A percentile compares a stretch with the other conserved stretches of the same genome.
Evolutionary conservation across 2,113 vertebrate genomes (phyloP).

Genomic region (Seriola quinqueradiata): DNA sequence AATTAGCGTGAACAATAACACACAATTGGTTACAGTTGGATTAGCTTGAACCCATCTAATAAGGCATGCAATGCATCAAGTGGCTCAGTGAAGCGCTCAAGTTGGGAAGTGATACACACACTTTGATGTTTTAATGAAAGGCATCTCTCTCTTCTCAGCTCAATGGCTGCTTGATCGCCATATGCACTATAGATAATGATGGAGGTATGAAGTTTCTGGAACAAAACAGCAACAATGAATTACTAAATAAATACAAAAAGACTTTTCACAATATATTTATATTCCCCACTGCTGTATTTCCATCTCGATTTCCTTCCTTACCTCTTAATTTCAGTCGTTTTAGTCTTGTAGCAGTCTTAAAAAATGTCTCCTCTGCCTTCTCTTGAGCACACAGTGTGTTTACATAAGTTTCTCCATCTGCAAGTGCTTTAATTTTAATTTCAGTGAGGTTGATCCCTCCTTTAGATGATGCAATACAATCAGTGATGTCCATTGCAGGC

Average conservation of each 20-base stretch:
- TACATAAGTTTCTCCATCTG: slow-evolving; percentile 20
- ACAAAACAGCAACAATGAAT: slow-evolving; percentile 8
- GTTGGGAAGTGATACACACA: slow-evolving; percentile 53
- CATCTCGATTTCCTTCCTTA: not conserved
- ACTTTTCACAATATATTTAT: slow-evolving; percentile 6
- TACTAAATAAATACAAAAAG: not conserved
- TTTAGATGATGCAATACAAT: slow-evolving; percentile 27
- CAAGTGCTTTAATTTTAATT: slow-evolving; percentile 27
- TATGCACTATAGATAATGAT: slow-evolving; percentile 54
- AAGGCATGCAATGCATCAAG: slow-evolving; percentile 70
- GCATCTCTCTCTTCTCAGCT: slow-evolving; percentile 45
- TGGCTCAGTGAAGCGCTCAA: slow-evolving; percentile 60
- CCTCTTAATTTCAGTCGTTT: not conserved
- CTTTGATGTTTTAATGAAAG: slow-evolving; percentile 80
- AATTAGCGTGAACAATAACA: slow-evolving; percentile 77
- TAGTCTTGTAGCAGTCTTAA: not conserved
- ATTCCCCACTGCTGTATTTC: not conserved
- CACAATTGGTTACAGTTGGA: slow-evolving; percentile 69
- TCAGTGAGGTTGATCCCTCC: not conserved
- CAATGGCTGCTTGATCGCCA: slow-evolving; percentile 48
- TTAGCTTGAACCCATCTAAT: slow-evolving; percentile 71
- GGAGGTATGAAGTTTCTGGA: slow-evolving; percentile 19
- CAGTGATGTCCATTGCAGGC: slow-evolving; percentile 8
- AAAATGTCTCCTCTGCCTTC: not conserved
- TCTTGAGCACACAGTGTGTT: slow-evolving; percentile 4